Evolutionary conservation across 2,797 vertebrate genomes (phyloP), one percentile per base, ranked within the genome.

Genomic region (Capromys pilorides): DNA sequence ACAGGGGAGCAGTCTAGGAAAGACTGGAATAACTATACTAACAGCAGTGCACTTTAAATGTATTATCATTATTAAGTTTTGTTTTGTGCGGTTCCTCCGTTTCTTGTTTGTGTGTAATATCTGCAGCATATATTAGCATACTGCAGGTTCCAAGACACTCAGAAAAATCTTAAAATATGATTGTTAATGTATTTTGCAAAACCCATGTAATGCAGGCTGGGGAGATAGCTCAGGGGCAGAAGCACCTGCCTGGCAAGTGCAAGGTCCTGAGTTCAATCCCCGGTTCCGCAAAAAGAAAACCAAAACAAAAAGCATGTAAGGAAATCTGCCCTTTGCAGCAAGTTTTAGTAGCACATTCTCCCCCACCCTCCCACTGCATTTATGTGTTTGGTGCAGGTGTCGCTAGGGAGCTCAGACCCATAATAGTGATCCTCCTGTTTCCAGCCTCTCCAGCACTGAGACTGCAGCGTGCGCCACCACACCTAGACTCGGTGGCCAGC

Each of bases 161-260:
- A 87, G 77, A 84, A 13, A 89, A 90, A 85, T n/a, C 11, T 39
- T 91, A 39, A 93, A 82, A 67, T n/a, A 31, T 51, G 75, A 86
- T 80, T 22, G 4, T 57, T 57, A 66, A 79, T 28, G 59, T 75
- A 66, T 69, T 92, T 87, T 81, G 31, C 69, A 91, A 86, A 84
- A 49, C 18, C 78, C 21, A 79, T 31, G 45, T 36, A 45, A 45
- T 45, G 45, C 4, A 8, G 45, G 45, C 45, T 8, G 8, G 45
- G 8, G 45, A 45, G 45, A 45, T 45, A 45, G 45, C 45, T 4
- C 45, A 45, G 45, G 45, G 8, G 45, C 45, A 45, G 45, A 45
- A 45, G 45, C 45, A 45, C 45, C 45, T 45, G 45, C 45, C 8
- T 45, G 8, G 45, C 45, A 45, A 4, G 45, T 4, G 45, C 45